phyloP scores from a whole-genome alignment of 2,797 vertebrate species.

The Phylloscopus collybita region DNA sequence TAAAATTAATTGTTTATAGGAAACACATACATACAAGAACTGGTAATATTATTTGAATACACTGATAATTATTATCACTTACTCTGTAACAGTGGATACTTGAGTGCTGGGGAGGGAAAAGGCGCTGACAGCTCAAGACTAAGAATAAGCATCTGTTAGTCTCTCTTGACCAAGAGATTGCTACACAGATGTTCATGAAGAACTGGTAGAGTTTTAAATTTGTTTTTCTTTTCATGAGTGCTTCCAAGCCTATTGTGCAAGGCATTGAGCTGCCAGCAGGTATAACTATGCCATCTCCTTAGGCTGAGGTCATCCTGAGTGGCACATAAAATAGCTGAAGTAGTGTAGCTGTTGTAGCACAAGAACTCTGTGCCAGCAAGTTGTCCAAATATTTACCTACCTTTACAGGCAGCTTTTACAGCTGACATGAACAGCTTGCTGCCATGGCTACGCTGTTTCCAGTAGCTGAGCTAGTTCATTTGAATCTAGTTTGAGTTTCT shows the following conservation, averaged over 20 bases:
- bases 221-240: neutral
- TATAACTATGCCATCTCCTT: neutral
- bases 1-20: neutral
- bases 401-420: slow-evolving; percentile 25
- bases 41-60: neutral
- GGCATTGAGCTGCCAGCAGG: neutral
- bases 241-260: neutral
- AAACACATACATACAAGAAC: neutral
- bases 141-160: neutral
- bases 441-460: slow-evolving; percentile 8
- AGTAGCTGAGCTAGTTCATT: neutral
- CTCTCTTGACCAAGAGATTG: neutral
- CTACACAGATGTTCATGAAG: neutral
- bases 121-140: neutral
- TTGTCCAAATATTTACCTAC: slow-evolving; percentile 64
- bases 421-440: slow-evolving; percentile 13
- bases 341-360: neutral
- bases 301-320: neutral
- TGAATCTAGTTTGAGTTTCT: neutral
- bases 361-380: slow-evolving; percentile 8
- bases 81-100: neutral
- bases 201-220: neutral
- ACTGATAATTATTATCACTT: neutral
- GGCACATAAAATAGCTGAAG: neutral
- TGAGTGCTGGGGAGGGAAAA: neutral